Conservation (phyloP, 2,888 invertebrate species). For the Lochmaea capreae region DNA sequence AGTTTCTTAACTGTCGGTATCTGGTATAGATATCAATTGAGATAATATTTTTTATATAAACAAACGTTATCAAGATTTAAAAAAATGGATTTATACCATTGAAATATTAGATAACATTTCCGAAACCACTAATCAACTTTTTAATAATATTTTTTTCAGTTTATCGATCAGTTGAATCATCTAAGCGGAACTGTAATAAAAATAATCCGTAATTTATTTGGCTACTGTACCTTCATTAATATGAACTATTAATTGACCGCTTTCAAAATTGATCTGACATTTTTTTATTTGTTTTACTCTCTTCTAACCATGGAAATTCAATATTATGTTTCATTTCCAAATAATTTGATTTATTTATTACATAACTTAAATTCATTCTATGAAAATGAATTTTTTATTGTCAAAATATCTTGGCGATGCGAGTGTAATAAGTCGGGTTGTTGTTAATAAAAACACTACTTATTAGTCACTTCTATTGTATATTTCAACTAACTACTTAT, state of each 20-base stretch:
- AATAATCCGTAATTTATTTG: not conserved
- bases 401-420: no score
- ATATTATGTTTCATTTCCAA: not conserved
- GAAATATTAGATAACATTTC: no score
- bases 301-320: slow-evolving; percentile 1
- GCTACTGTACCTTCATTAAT: not conserved
- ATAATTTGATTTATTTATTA: not conserved
- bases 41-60: no score
- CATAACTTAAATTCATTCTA: not conserved
- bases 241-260: not conserved
- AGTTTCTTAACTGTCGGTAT: no score
- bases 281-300: slow-evolving; percentile 16
- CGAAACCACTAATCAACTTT: not conserved
- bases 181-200: not conserved
- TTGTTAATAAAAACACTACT: no score
- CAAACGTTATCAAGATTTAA: no score
- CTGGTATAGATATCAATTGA: no score
- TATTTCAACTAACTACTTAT: no score
- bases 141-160: not conserved
- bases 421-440: no score
- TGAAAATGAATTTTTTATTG: not conserved
- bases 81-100: no score
- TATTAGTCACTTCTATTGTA: no score
- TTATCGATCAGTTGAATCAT: not conserved
- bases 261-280: not conserved